A percentile compares a stretch with the other conserved stretches of the same genome.
Evolutionary conservation across 2,888 invertebrate genomes (phyloP).

Genomic region (Macrosiphum euphorbiae): DNA sequence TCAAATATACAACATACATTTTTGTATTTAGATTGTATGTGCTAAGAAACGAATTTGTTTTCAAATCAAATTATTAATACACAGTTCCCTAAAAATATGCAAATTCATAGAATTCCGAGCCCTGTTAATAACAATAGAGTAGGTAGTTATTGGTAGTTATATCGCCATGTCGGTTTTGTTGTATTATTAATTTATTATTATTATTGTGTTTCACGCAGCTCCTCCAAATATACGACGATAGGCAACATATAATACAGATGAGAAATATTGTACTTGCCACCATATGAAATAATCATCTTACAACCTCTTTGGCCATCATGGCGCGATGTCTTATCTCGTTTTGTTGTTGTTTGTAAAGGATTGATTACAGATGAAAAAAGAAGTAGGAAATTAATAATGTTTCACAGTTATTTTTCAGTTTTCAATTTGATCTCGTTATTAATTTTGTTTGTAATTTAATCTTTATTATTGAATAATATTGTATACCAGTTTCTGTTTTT

Average conservation of each 20-base stretch:
- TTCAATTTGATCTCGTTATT: constrained; percentile 49
- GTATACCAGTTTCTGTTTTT: not conserved
- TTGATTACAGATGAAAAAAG: constrained; percentile 33
- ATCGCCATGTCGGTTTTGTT: not conserved
- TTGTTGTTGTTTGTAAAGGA: constrained; percentile 60
- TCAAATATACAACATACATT: too few relatives aligned
- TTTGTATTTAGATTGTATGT: too few relatives aligned
- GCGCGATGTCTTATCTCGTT: constrained; percentile 54
- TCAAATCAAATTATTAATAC: too few relatives aligned
- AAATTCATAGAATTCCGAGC: too few relatives aligned
- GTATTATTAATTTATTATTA: not conserved
- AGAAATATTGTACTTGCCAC: not conserved
- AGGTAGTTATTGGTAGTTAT: not conserved
- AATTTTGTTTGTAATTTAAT: not conserved
- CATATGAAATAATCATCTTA: not conserved
- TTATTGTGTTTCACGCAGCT: not conserved
- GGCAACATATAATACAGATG: not conserved
- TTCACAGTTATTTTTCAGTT: constrained; percentile 45
- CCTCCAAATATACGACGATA: not conserved
- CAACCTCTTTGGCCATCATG: constrained; percentile 59
- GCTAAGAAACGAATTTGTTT: too few relatives aligned
- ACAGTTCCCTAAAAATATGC: not conserved
- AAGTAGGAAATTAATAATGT: constrained; percentile 41
- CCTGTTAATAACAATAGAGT: not conserved
- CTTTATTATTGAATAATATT: not conserved